Evolutionary conservation across 1,140 invertebrate species (phyloP), one percentile per base, ranked within the genome.

Genomic region (Drosophila funebris): DNA sequence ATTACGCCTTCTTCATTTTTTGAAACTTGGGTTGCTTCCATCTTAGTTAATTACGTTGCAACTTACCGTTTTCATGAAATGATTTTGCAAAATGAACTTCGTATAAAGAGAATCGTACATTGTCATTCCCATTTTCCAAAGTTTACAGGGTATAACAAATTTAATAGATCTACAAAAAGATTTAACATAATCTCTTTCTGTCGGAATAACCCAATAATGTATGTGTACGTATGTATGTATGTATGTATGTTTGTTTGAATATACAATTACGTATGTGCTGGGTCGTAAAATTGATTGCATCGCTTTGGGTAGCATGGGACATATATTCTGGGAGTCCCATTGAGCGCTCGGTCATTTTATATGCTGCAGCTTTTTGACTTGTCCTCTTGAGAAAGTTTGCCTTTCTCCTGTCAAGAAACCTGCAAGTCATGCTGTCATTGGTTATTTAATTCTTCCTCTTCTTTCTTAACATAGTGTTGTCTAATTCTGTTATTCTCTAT

Each of bases 311-410:
- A n/a, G n/a, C 18, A n/a, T 4, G 2, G 11, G 22, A 36, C 33
- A 36, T 36, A 36, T n/a, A 36, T 2, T 36, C 0, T 36, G 4
- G n/a, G 33, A n/a, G 33, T 36, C 33, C 33, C n/a, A 13, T 36
- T 36, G 33, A 5, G n/a, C n/a, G 5, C 24, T 27, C 24, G 24
- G 24, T 27, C 24, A 13, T 36, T 36, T 36, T 36, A 33, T 11
- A 9, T 20, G 41, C 11, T 3, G 16, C 18, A 11, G 3, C 18
- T 3, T 22, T 22, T 18, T 22, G 22, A 29, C n/a, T 29, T 27
- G n/a, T 48, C 24, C 44, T 48, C 44, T 48, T 11, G 24, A 27
- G 22, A 48, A 48, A 48, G 44, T 48, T 44, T 27, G 5, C 22
- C 24, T 29, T 48, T 48, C 44, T 46, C 43, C 43, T 46, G 43